phyloP scores from a whole-genome alignment of 2,888 invertebrate species.

The Papilio protenor region DNA sequence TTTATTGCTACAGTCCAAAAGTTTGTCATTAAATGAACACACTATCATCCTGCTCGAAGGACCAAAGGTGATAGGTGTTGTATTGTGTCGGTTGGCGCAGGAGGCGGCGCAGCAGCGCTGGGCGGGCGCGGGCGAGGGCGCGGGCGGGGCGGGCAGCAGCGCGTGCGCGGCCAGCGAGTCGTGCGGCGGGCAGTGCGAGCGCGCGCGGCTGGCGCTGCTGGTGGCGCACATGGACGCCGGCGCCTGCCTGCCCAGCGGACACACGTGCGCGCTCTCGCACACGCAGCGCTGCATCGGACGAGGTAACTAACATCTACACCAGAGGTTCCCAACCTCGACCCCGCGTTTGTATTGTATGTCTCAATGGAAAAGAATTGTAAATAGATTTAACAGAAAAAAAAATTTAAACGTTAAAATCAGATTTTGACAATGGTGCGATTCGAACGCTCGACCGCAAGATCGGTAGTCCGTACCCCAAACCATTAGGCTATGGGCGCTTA shows the following conservation, averaged over 20 bases:
- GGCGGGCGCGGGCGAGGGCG: conserved; percentile 68
- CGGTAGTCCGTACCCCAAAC: too few species aligned
- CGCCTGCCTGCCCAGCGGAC: conserved; percentile 64
- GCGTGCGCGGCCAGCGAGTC: conserved; percentile 58
- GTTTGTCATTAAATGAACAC: too few species aligned
- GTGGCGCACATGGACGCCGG: conserved; percentile 79
- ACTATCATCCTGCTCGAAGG: background rate
- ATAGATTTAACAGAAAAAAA: too few species aligned
- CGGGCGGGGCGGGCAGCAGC: conserved; percentile 60
- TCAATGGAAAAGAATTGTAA: too few species aligned
- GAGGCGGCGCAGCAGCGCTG: conserved; percentile 74
- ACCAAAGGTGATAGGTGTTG: background rate
- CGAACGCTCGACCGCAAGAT: too few species aligned
- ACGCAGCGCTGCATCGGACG: conserved; percentile 76
- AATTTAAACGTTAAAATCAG: too few species aligned
- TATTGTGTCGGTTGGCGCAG: conserved; percentile 50
- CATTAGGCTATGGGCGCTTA: too few species aligned
- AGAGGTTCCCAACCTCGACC: too few species aligned
- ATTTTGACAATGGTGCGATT: too few species aligned
- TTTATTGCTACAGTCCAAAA: too few species aligned
- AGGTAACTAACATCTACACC: conserved; percentile 61
- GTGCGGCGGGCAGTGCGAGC: conserved; percentile 63
- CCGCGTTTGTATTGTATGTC: too few species aligned
- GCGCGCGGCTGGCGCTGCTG: conserved; percentile 70
- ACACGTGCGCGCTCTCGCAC: conserved; percentile 77